Evolutionary conservation across 2,113 vertebrate species (phyloP).

Genomic region (Tachuris rubrigastra): DNA sequence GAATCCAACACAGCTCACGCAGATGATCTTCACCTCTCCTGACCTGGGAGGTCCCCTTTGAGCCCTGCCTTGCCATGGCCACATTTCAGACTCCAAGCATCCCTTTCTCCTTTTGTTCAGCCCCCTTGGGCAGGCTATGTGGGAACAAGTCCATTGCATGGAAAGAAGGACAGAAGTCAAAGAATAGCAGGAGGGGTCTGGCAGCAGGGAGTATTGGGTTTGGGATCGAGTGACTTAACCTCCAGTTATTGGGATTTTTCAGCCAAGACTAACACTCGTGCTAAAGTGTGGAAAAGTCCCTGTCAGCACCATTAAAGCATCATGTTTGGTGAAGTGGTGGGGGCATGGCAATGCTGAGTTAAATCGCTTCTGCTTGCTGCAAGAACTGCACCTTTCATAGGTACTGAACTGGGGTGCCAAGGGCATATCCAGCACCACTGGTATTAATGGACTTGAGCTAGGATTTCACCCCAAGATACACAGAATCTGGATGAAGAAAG

Average conservation of each 20-base stretch:
- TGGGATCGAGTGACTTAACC: neutral
- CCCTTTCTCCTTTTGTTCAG: neutral
- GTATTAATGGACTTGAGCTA: neutral
- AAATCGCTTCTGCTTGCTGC: neutral
- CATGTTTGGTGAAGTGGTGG: neutral
- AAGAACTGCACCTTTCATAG: neutral
- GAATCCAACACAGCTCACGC: fast-evolving
- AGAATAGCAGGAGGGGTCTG: neutral
- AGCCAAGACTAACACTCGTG: neutral
- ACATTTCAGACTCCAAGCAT: neutral
- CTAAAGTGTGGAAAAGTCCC: constrained; percentile 22
- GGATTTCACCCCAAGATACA: neutral
- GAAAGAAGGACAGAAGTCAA: neutral
- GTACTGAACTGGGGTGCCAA: fast-evolving
- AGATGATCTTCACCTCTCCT: neutral
- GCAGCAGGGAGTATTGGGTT: neutral
- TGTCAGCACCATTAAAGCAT: constrained; percentile 8
- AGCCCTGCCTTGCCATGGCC: neutral
- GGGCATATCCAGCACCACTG: neutral
- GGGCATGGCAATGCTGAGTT: neutral
- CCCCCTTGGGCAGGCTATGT: neutral
- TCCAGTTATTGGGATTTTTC: neutral
- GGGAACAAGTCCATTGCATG: neutral
- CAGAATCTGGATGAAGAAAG: neutral
- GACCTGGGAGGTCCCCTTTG: neutral